Evolutionary conservation across 1,140 invertebrate genomes (phyloP).

Genomic region (Hermatobates lingyangjiaoensis): DNA sequence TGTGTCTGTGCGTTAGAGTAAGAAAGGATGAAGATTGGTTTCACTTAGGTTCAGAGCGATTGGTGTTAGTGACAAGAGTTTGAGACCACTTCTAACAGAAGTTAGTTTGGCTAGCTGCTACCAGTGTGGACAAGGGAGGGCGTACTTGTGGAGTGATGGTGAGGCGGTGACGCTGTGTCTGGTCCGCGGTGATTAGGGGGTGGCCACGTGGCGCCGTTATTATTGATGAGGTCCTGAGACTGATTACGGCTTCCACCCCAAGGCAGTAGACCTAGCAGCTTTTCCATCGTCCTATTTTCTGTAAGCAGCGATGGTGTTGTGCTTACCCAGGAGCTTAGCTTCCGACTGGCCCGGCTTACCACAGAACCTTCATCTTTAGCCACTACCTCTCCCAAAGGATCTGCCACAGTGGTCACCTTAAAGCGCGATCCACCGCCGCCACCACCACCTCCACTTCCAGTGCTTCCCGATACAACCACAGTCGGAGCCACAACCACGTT

Average conservation of each 20-base stretch:
- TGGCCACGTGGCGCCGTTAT: not conserved
- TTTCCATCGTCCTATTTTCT: not conserved
- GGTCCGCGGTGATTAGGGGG: not conserved
- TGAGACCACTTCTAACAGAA: too few species aligned
- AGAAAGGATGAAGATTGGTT: too few species aligned
- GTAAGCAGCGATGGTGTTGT: conserved; percentile 2
- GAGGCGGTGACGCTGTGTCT: not conserved
- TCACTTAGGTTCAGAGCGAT: too few species aligned
- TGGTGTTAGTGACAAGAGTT: too few species aligned
- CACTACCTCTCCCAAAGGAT: too few species aligned
- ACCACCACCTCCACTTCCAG: not conserved
- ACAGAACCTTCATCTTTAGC: conserved; percentile 12
- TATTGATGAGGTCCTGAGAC: not conserved
- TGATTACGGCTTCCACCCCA: not conserved
- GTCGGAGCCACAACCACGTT: conserved; percentile 15
- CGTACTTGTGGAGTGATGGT: not conserved
- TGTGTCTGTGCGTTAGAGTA: too few species aligned
- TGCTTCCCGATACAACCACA: conserved; percentile 9
- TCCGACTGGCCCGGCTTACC: conserved; percentile 9
- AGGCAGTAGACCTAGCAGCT: not conserved
- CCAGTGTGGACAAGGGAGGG: not conserved
- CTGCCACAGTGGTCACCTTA: conserved; percentile 13
- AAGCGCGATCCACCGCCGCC: conserved; percentile 10
- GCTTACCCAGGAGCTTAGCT: not conserved
- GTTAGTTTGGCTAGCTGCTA: too few species aligned